These are phyloP conservation scores for Orthonevra nobilis DNA, from an alignment of 2,888 invertebrate genomes.

Conservation along the genomic window DNA sequence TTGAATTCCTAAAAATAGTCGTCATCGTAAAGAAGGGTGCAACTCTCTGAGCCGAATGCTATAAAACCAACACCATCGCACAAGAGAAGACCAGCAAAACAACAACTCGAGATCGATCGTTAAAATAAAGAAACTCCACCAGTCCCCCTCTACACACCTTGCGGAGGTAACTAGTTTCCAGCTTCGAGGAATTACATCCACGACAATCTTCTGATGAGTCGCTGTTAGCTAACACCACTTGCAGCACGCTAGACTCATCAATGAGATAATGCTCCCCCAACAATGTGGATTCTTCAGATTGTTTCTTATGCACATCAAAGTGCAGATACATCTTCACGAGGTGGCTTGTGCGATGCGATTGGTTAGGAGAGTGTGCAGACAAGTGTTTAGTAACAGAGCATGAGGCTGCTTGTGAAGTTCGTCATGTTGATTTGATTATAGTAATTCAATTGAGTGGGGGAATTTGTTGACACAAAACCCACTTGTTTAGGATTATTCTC, in stretches of 20 bases:
- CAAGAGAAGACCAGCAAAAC: too few species aligned
- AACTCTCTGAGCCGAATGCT: constrained; percentile 1
- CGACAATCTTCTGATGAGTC: constrained; percentile 13
- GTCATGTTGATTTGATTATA: too few species aligned
- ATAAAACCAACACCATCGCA: background rate
- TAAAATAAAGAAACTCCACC: background rate
- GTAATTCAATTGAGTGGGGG: too few species aligned
- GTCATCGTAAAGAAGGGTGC: constrained; percentile 27
- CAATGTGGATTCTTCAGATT: constrained; percentile 37
- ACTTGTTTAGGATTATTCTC: too few species aligned
- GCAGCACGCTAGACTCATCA: constrained; percentile 39
- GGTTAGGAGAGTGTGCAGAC: background rate
- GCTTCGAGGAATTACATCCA: background rate
- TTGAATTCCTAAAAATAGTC: constrained; percentile 13
- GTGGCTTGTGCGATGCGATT: background rate
- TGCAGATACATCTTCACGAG: background rate
- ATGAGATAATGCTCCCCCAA: constrained; percentile 53
- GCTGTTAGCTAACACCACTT: constrained; percentile 47
- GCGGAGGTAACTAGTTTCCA: constrained; percentile 10
- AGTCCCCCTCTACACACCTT: too few species aligned
- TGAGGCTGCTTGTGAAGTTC: too few species aligned
- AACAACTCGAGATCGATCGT: too few species aligned
- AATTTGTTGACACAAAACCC: too few species aligned
- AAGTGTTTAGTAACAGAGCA: constrained; percentile 10
- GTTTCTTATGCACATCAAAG: too few species aligned